These are phyloP conservation scores for Nyctereutes procyonoides DNA, from an alignment of 2,113 vertebrate species.

Conservation along the genomic window DNA sequence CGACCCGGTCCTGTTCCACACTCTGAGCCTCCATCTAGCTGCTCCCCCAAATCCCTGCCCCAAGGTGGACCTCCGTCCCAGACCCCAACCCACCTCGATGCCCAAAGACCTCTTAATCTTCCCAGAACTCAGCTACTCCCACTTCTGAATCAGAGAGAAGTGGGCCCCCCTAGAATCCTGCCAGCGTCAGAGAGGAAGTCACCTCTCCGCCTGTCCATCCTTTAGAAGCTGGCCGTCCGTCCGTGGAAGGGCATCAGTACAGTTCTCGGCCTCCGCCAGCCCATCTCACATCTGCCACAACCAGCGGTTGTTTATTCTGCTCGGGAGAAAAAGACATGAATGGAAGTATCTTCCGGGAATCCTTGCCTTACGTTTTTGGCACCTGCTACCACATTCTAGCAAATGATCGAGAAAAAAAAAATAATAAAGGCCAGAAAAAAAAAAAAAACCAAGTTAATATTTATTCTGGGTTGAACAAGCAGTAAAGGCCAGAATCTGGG, in stretches of 20 bases:
- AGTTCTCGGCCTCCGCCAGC: background rate
- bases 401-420: background rate
- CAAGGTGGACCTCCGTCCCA: background rate
- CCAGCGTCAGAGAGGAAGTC: no score
- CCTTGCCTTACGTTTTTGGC: background rate
- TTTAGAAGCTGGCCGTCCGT: background rate
- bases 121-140: background rate
- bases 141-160: background rate
- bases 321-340: background rate
- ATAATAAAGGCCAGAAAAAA: background rate
- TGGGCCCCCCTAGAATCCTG: background rate
- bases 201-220: no score
- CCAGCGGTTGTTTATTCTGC: background rate
- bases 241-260: accelerated
- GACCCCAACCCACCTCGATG: background rate
- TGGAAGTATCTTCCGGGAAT: background rate
- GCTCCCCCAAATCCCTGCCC: background rate
- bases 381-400: background rate
- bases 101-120: background rate
- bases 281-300: background rate
- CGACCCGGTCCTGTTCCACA: background rate
- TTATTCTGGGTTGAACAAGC: background rate
- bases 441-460: background rate
- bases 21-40: no score
- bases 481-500: background rate